Conservation (phyloP, 2,113 vertebrate species). For the Tapirus terrestris region DNA sequence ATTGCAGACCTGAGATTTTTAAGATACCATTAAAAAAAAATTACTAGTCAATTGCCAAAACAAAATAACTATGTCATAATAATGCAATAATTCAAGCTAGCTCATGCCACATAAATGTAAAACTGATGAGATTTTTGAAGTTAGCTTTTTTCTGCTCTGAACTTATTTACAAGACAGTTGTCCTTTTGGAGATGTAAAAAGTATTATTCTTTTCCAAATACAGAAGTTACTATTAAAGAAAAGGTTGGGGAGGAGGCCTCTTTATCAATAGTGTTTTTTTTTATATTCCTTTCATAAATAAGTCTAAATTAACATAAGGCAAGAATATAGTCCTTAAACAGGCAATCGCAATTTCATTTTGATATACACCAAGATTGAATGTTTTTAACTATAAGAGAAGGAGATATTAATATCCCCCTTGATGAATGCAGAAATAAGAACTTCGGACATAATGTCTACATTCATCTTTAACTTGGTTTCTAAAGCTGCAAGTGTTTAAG, state of each 20-base stretch:
- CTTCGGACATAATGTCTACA: not conserved
- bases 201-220: not conserved
- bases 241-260: not conserved
- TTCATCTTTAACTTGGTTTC: not conserved
- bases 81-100: not conserved
- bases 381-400: not conserved
- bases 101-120: not conserved
- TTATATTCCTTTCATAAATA: slow-evolving; percentile 37
- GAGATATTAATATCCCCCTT: not conserved
- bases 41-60: not conserved
- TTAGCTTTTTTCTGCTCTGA: not conserved
- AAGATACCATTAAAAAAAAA: slow-evolving; percentile 40
- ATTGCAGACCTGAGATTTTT: not conserved
- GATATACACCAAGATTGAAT: not conserved
- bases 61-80: not conserved
- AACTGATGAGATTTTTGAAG: not conserved
- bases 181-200: slow-evolving; percentile 4
- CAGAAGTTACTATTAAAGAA: not conserved
- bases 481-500: not conserved
- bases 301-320: not conserved
- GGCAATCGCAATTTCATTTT: slow-evolving; percentile 40
- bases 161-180: not conserved
- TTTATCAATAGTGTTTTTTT: not conserved
- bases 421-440: not conserved
- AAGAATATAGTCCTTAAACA: slow-evolving; percentile 26